Base-by-base conservation (phyloP, 1,140 invertebrate genomes). In the Helicoverpa zea region DNA sequence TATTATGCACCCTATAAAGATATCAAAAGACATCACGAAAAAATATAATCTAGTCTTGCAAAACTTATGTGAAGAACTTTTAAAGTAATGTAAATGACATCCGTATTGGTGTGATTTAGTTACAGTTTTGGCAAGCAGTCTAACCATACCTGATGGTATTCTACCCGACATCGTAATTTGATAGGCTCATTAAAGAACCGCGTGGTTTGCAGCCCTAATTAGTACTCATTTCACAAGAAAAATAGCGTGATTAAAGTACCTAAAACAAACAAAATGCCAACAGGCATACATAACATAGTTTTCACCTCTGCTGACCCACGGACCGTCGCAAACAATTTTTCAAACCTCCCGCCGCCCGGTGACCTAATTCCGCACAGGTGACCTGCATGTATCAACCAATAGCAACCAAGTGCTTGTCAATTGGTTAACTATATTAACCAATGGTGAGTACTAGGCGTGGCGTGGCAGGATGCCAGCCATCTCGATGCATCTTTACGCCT, bases 361-460 rank as follows among this genome's bases (percentile, higher is more conserved):
- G 91, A 94, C 91, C 91, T 87, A 93, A 75, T 89, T 93, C 70
- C 81, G 29, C 58, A 51, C 88, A 90, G 89, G 86, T 91, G 87
- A 89, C 87, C 90, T 89, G 83, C 90, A 91, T 83, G 84, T 87
- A 85, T 89, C 90, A 86, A 89, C 95, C 95, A 95, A 95, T 95
- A 81, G 87, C 88, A 90, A 79, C 88, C 87, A 78, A 85, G 85
- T 83, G 89, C 80, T 84, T 94, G 94, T 95, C 95, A 95, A 95
- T 95, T 95, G 95, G 95, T 92, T 93, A 93, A 89, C 86, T 87
- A 90, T 93, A 92, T 94, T 95, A 95, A 93, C 95, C 95, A 95
- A 95, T 95, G 89, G 89, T 89, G 84, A 87, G 89, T 88, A 51
- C 88, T 94, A 95, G 95, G 95, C 94, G 95, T 94, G 94, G 94